Evolutionary conservation across 2,888 invertebrate species (phyloP).

Genomic region (Eucriotettix oculatus): DNA sequence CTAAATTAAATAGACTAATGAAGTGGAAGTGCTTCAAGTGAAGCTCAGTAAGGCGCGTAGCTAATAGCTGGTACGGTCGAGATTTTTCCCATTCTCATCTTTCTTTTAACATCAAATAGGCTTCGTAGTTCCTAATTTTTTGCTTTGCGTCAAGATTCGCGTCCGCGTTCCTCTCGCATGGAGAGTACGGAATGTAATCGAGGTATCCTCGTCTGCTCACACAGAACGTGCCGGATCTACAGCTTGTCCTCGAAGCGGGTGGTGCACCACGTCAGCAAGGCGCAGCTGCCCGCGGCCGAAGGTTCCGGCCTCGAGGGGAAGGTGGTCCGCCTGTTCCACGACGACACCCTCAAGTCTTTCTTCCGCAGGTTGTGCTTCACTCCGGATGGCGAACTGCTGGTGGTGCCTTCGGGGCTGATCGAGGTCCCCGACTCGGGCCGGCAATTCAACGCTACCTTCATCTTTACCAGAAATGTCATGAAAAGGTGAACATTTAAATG

Average conservation of each 20-base stretch:
- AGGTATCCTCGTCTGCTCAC: no score
- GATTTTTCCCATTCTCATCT: no score
- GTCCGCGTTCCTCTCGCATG: no score
- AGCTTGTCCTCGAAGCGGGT: constrained; percentile 40
- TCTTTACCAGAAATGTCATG: constrained; percentile 35
- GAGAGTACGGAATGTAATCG: no score
- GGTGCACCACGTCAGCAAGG: constrained; percentile 46
- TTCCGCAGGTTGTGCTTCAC: constrained; percentile 79
- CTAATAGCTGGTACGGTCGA: no score
- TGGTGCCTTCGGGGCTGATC: constrained; percentile 80
- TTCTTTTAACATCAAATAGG: no score
- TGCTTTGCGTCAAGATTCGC: no score
- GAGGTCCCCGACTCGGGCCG: constrained; percentile 42
- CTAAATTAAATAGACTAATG: no score
- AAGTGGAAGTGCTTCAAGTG: no score
- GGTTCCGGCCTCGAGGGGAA: constrained; percentile 42
- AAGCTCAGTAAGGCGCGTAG: no score
- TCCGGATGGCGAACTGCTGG: constrained; percentile 76
- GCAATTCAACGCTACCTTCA: constrained; percentile 35
- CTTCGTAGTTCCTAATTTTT: no score
- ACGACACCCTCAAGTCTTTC: constrained; percentile 87
- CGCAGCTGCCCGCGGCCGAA: constrained; percentile 28
- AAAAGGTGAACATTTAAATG: constrained; percentile 21
- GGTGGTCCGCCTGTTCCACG: constrained; percentile 61
- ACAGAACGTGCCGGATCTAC: constrained; percentile 7